Evolutionary conservation across 2,113 vertebrate genomes (phyloP).

Genomic region (Lucifuga dentata): DNA sequence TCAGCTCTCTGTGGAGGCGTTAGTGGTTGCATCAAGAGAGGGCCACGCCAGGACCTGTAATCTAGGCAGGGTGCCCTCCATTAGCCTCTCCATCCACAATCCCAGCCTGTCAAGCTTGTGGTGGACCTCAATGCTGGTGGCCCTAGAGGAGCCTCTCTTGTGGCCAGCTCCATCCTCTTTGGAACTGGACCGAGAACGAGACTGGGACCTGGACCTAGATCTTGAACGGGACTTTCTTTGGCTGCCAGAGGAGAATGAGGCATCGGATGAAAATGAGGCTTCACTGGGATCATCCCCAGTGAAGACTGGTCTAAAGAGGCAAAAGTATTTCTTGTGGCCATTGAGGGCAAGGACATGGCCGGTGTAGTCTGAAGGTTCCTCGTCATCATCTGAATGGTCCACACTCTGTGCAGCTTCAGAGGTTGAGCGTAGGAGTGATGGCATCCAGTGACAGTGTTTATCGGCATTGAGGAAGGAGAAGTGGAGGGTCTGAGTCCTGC

Average conservation of each 20-base stretch:
- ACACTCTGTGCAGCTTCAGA: slow-evolving; percentile 77
- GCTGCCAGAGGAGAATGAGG: slow-evolving; percentile 51
- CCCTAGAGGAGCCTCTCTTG: slow-evolving; percentile 65
- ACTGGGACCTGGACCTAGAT: slow-evolving; percentile 74
- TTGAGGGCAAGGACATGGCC: slow-evolving; percentile 95
- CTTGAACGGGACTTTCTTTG: slow-evolving; percentile 74
- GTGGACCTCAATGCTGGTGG: slow-evolving; percentile 85
- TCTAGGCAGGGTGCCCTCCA: slow-evolving; percentile 92
- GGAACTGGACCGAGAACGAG: slow-evolving; percentile 77
- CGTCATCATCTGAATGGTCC: slow-evolving; percentile 75
- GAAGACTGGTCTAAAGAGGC: slow-evolving; percentile 91
- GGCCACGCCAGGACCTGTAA: slow-evolving; percentile 91
- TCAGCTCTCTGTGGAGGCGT: slow-evolving; percentile 60
- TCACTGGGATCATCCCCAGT: slow-evolving; percentile 82
- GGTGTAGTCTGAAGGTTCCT: slow-evolving; percentile 88
- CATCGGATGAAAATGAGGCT: slow-evolving; percentile 63
- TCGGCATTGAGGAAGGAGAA: slow-evolving; percentile 97
- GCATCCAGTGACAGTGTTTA: slow-evolving; percentile 92
- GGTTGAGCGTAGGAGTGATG: slow-evolving; percentile 85
- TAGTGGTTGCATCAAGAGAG: slow-evolving; percentile 71
- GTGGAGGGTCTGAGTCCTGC: slow-evolving; percentile 90
- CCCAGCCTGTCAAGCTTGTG: slow-evolving; percentile 91
- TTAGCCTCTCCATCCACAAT: slow-evolving; percentile 94
- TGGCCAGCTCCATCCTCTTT: slow-evolving; percentile 56
- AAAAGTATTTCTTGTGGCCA: slow-evolving; percentile 96